Evolutionary conservation across 2,888 invertebrate species (phyloP), one percentile per base, ranked within the genome.

Genomic region (Cosmorhoe ocellata): DNA sequence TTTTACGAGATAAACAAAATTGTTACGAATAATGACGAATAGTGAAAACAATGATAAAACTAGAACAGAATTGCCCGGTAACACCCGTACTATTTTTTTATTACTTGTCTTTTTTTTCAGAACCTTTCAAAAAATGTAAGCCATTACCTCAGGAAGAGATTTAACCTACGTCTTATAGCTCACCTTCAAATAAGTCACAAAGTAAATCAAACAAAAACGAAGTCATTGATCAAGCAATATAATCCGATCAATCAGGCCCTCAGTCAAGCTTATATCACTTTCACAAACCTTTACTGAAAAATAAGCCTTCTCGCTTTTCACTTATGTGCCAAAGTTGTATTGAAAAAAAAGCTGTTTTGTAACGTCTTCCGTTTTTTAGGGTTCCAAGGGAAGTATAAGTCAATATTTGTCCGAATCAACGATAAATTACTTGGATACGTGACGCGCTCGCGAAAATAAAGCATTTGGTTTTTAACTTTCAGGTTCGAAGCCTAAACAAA

Each of bases 351-450:
- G 2, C 2, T 18, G 2, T 18, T 18, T 18, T 18, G 18, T 18
- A 4, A 18, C 2, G 18, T 18, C 18, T 3, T 3, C 18, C 18
- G 18, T 18, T 18, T 18, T 18, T 18, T 18, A 3, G 2, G 4
- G 4, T n/a, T 18, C 18, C 57, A 63, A 63, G 56, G 54, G 53
- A 56, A 51, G 18, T 18, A 2, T 18, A 56, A 61, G 62, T 56
- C 49, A 64, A 63, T 66, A 54, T 66, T 66, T 59, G 62, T 49
- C 38, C 47, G 52, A 61, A 61, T 64, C 63, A 63, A 44, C 52
- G 52, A 57, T 50, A 56, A 53, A 58, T 43, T 48, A 56, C 39
- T 53, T 42, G 14, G 4, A 51, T 41, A 58, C 61, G 58, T 59
- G 58, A 51, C 33, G 41, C 24, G 47, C 24, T 22, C 33, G 47